Evolutionary conservation across 2,797 vertebrate species (phyloP).

Genomic region (Denticeps clupeoides): DNA sequence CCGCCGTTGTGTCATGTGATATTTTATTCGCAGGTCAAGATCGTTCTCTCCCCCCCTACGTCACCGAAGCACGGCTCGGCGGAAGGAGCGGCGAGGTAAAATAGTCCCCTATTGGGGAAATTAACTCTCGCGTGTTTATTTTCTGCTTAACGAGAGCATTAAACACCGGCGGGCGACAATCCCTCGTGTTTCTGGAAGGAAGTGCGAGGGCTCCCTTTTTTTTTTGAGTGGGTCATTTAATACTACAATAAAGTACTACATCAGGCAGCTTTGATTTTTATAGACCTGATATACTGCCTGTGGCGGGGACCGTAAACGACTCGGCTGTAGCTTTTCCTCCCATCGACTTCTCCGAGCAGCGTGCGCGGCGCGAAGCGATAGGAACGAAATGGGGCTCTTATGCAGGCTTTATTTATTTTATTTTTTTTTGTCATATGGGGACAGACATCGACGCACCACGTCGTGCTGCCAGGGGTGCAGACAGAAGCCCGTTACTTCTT

Average conservation of each 20-base stretch:
- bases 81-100: constrained; percentile 18
- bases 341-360: constrained; percentile 22
- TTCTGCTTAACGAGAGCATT: constrained; percentile 71
- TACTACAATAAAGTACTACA: constrained; percentile 72
- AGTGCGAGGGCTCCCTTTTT: constrained; percentile 61
- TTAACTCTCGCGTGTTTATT: constrained; percentile 62
- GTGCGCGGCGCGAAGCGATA: too few relatives aligned
- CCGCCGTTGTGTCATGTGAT: too few relatives aligned
- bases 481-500: too few relatives aligned
- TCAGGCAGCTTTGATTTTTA: constrained; percentile 70
- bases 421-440: too few relatives aligned
- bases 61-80: constrained; percentile 6
- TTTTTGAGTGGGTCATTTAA: constrained; percentile 61
- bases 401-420: too few relatives aligned
- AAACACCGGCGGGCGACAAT: constrained; percentile 51
- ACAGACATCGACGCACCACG: too few relatives aligned
- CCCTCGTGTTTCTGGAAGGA: constrained; percentile 62
- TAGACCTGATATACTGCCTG: constrained; percentile 72
- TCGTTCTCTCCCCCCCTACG: neutral
- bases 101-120: constrained; percentile 53
- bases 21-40: constrained; percentile 6
- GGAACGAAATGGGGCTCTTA: too few relatives aligned
- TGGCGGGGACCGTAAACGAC: constrained; percentile 50
- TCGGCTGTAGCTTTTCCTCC: constrained; percentile 31
- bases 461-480: too few relatives aligned